These are phyloP conservation scores for Gorilla gorilla DNA, from an alignment of 2,113 vertebrate genomes.

Conservation along the genomic window DNA sequence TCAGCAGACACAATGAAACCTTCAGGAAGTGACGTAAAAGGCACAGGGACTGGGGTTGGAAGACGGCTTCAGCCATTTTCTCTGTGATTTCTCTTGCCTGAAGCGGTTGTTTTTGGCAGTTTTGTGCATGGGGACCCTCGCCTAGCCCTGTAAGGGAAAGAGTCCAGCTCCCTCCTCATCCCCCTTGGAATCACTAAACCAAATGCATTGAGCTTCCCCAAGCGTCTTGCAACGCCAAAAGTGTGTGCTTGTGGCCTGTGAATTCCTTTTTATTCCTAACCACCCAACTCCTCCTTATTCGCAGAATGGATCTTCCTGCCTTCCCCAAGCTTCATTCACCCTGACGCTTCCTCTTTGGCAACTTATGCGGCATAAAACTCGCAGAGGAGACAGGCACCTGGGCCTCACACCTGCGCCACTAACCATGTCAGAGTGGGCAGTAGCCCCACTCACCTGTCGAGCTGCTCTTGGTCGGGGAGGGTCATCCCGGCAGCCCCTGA, in stretches of 20 bases:
- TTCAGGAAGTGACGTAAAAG: neutral
- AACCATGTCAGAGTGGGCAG: neutral
- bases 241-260: fast-evolving
- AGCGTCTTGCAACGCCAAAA: neutral
- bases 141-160: neutral
- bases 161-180: fast-evolving
- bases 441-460: neutral
- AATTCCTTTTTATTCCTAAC: neutral
- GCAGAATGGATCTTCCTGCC: neutral
- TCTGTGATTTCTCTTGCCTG: neutral
- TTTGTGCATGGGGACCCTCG: fast-evolving
- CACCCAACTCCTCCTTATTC: neutral
- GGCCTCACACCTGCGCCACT: fast-evolving
- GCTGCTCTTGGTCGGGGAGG: neutral
- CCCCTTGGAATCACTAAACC: no score
- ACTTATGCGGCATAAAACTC: neutral
- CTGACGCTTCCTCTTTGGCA: neutral
- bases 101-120: neutral
- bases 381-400: no score
- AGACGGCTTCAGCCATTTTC: no score
- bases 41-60: neutral
- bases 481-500: neutral
- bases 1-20: no score
- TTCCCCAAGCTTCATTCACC: neutral
- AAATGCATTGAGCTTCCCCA: neutral